phyloP scores from a whole-genome alignment of 1,140 invertebrate species.

The Atta colombica region DNA sequence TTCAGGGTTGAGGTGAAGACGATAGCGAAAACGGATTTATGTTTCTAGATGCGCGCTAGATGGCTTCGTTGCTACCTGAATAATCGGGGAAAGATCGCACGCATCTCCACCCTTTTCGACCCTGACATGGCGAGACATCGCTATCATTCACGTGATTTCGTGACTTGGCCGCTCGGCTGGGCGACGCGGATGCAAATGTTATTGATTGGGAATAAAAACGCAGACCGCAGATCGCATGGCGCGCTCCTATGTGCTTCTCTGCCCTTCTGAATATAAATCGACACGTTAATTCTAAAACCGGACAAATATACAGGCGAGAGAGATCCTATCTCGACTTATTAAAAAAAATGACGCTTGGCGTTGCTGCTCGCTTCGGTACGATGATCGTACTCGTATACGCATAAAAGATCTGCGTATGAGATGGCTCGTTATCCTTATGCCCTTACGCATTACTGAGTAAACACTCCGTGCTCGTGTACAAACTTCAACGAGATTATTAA shows the following conservation, averaged over 20 bases:
- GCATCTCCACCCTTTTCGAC: constrained; percentile 2
- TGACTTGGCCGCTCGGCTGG: neutral
- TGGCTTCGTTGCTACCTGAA: constrained; percentile 62
- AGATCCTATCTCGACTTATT: constrained; percentile 55
- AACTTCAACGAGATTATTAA: constrained; percentile 47
- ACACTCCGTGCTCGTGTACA: neutral
- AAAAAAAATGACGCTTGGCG: constrained; percentile 45
- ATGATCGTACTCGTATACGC: constrained; percentile 31
- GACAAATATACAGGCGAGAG: constrained; percentile 36
- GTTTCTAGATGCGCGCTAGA: constrained; percentile 30
- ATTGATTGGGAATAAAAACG: constrained; percentile 59
- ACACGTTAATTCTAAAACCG: constrained; percentile 48
- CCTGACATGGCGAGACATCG: constrained; percentile 20
- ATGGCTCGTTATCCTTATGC: constrained; percentile 49
- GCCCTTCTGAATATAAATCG: constrained; percentile 46
- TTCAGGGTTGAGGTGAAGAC: constrained; percentile 51
- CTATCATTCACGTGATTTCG: constrained; percentile 34
- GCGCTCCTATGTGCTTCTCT: neutral
- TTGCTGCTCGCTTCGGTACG: constrained; percentile 26
- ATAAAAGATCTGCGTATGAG: constrained; percentile 13
- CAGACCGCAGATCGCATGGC: neutral
- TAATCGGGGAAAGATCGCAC: constrained; percentile 66
- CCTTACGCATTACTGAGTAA: constrained; percentile 34
- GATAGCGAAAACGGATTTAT: constrained; percentile 68
- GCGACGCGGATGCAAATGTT: constrained; percentile 46